These are phyloP conservation scores for Borostomias antarcticus DNA, from an alignment of 2,797 vertebrate species.

Conservation along the genomic window DNA sequence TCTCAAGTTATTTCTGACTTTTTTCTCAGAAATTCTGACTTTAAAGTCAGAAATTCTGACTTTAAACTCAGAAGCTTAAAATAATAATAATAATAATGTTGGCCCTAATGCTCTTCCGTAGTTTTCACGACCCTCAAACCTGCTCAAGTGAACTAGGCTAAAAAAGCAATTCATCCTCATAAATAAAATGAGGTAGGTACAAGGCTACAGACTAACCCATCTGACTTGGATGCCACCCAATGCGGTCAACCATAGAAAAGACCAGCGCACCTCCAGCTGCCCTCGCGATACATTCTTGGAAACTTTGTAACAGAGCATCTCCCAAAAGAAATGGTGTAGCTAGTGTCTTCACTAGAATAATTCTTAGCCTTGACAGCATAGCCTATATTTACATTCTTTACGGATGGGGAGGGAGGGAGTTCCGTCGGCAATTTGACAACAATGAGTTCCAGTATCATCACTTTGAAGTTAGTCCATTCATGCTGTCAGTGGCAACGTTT, in stretches of 20 bases:
- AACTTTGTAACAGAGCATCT: not conserved
- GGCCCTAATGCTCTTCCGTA: no score
- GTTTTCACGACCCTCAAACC: no score
- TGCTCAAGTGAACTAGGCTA: not conserved
- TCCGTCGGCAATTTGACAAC: not conserved
- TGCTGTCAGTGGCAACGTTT: not conserved
- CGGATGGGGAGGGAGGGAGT: not conserved
- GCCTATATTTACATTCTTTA: no score
- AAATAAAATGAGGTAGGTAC: not conserved
- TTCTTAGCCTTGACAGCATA: no score
- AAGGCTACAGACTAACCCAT: not conserved
- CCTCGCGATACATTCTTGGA: not conserved
- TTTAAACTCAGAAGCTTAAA: no score
- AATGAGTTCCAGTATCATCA: not conserved
- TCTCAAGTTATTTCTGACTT: no score
- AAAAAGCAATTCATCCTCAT: not conserved
- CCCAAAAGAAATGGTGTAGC: not conserved
- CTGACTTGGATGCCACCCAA: not conserved
- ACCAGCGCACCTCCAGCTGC: not conserved
- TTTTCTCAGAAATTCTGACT: no score
- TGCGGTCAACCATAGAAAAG: not conserved
- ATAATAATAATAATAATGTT: no score
- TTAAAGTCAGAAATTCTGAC: no score
- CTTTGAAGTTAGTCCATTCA: constrained; percentile 10
- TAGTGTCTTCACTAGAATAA: no score